A percentile compares a stretch with the other conserved stretches of the same genome.
Conservation (phyloP, 2,888 invertebrate species). For the Napeogenes sylphis region DNA sequence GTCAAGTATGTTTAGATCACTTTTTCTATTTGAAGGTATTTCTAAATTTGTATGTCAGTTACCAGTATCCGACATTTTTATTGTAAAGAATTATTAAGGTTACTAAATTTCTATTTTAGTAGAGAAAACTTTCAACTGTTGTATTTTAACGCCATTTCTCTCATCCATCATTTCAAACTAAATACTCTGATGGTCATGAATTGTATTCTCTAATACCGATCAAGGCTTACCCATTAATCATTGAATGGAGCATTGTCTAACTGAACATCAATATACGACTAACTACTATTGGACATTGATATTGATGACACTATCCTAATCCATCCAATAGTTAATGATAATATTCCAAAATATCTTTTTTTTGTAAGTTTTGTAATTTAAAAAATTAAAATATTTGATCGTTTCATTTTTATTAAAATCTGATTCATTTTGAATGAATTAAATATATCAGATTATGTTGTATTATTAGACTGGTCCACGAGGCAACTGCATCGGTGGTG, state of each 20-base stretch:
- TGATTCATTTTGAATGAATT: too few relatives aligned
- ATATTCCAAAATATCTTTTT: too few relatives aligned
- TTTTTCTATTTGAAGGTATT: too few relatives aligned
- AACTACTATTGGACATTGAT: constrained; percentile 25
- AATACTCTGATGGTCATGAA: constrained; percentile 1
- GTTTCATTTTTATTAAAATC: too few relatives aligned
- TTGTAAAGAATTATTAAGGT: too few relatives aligned
- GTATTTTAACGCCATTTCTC: neutral
- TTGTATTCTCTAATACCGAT: constrained; percentile 8
- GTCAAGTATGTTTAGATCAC: too few relatives aligned
- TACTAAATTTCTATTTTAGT: too few relatives aligned
- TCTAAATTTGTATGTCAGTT: too few relatives aligned
- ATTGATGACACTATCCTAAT: constrained; percentile 23
- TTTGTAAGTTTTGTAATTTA: neutral
- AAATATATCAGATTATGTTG: constrained; percentile 1
- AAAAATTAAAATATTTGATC: neutral
- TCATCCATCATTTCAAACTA: constrained; percentile 2
- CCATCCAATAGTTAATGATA: neutral
- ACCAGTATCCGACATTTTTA: too few relatives aligned
- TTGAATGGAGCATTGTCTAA: constrained; percentile 17
- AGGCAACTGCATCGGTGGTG: constrained; percentile 51
- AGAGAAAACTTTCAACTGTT: too few relatives aligned
- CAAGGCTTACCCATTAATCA: constrained; percentile 20
- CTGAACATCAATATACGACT: constrained; percentile 15
- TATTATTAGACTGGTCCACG: constrained; percentile 44